Evolutionary conservation across 2,113 vertebrate genomes (phyloP).

Genomic region (Cariama cristata): DNA sequence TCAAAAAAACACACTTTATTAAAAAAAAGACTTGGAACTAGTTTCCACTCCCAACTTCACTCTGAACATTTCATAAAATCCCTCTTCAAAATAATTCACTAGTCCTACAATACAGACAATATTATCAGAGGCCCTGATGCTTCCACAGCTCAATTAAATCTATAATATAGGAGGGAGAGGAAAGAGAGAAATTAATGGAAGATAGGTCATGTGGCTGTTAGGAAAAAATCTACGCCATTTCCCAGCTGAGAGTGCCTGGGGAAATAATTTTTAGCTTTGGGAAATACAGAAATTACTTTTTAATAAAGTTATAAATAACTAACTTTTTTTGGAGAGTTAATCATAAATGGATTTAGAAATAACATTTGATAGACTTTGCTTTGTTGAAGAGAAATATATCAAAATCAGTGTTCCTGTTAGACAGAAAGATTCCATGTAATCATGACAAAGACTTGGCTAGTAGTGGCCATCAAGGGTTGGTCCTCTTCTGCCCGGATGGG

Average conservation of each 20-base stretch:
- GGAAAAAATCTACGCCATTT: not conserved
- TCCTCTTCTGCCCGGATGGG: slow-evolving; percentile 72
- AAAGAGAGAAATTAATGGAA: not conserved
- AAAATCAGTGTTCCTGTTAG: not conserved
- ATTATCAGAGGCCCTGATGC: not conserved
- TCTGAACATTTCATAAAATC: not conserved
- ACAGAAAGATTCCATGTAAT: no score
- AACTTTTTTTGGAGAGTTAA: not conserved
- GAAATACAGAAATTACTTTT: slow-evolving; percentile 38
- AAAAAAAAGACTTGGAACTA: not conserved
- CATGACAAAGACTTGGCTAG: not conserved
- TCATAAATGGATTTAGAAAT: slow-evolving; percentile 7
- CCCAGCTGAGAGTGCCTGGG: not conserved
- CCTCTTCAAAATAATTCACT: not conserved
- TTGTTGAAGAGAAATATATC: not conserved
- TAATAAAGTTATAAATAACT: slow-evolving; percentile 58
- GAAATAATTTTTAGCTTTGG: slow-evolving; percentile 30
- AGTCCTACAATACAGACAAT: not conserved
- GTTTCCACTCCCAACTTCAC: not conserved
- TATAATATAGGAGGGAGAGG: not conserved
- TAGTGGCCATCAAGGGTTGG: not conserved
- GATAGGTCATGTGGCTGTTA: not conserved
- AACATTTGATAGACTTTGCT: not conserved
- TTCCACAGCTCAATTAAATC: slow-evolving; percentile 3
- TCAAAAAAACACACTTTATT: not conserved